A percentile compares a stretch with the other conserved stretches of the same genome.
phyloP scores from a whole-genome alignment of 2,888 invertebrate species.

The Druceiella hillmani region DNA sequence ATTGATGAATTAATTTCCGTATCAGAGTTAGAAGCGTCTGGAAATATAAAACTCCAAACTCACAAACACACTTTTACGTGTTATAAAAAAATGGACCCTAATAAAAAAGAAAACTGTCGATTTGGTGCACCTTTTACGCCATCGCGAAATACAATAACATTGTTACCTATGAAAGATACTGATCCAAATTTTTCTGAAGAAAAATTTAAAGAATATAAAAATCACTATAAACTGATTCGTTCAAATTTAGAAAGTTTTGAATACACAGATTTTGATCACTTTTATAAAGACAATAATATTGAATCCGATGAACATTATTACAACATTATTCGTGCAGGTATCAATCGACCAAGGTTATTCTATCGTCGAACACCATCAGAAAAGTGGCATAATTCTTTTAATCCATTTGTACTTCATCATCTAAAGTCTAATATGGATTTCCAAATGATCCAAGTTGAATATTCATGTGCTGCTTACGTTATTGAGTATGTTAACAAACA shows the following conservation, averaged over 20 bases:
- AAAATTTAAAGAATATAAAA: constrained; percentile 23
- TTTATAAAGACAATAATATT: constrained; percentile 27
- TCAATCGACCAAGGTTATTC: constrained; percentile 30
- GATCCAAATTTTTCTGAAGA: constrained; percentile 14
- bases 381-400: constrained; percentile 34
- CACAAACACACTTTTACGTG: constrained; percentile 29
- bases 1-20: constrained; percentile 27
- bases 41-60: constrained; percentile 27
- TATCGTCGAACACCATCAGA: constrained; percentile 29
- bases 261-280: constrained; percentile 26
- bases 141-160: constrained; percentile 20
- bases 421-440: constrained; percentile 33
- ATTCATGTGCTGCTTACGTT: constrained; percentile 34
- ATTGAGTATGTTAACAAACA: constrained; percentile 35
- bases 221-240: constrained; percentile 20
- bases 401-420: constrained; percentile 30
- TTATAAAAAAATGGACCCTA: constrained; percentile 26
- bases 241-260: constrained; percentile 27
- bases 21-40: constrained; percentile 27
- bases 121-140: constrained; percentile 31
- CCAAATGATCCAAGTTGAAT: constrained; percentile 33
- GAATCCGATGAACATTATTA: constrained; percentile 27
- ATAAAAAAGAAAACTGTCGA: constrained; percentile 26
- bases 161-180: constrained; percentile 28
- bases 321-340: constrained; percentile 27